A percentile compares a stretch with the other conserved stretches of the same genome.
Conservation (phyloP, 2,888 invertebrate genomes). For the Clivina fossor region DNA sequence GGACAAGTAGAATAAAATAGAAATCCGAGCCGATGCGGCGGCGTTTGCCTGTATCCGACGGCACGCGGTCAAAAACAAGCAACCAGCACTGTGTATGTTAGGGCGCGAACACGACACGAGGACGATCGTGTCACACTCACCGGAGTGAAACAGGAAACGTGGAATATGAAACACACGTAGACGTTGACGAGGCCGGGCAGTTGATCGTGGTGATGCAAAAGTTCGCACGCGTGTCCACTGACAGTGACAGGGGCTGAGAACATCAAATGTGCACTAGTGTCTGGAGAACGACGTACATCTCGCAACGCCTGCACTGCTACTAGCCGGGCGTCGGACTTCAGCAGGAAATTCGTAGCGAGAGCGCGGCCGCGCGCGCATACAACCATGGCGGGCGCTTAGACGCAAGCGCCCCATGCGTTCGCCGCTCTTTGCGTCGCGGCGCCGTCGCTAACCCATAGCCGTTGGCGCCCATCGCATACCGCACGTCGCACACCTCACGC, state of each 20-base stretch:
- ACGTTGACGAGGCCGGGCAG: not conserved
- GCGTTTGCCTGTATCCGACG: no score
- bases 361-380: slow-evolving; percentile 28
- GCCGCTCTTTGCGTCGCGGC: slow-evolving; percentile 43
- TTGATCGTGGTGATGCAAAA: not conserved
- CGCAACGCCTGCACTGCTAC: slow-evolving; percentile 28
- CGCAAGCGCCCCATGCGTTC: slow-evolving; percentile 15
- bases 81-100: slow-evolving; percentile 3
- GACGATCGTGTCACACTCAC: not conserved
- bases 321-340: slow-evolving; percentile 32
- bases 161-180: no score
- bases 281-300: slow-evolving; percentile 18
- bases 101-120: slow-evolving; percentile 4
- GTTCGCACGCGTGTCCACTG: slow-evolving; percentile 7
- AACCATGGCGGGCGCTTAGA: slow-evolving; percentile 24
- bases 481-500: no score
- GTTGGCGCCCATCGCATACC: not conserved
- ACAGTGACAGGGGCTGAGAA: slow-evolving; percentile 18
- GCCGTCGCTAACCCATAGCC: no score
- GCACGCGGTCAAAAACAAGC: no score
- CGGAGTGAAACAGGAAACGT: slow-evolving; percentile 1
- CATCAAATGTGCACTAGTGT: slow-evolving; percentile 21
- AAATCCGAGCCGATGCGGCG: not conserved
- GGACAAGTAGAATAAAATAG: slow-evolving; percentile 1
- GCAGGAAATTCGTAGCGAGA: slow-evolving; percentile 32